Base-by-base conservation (phyloP, 2,888 invertebrate species). In the Acronicta leporina region DNA sequence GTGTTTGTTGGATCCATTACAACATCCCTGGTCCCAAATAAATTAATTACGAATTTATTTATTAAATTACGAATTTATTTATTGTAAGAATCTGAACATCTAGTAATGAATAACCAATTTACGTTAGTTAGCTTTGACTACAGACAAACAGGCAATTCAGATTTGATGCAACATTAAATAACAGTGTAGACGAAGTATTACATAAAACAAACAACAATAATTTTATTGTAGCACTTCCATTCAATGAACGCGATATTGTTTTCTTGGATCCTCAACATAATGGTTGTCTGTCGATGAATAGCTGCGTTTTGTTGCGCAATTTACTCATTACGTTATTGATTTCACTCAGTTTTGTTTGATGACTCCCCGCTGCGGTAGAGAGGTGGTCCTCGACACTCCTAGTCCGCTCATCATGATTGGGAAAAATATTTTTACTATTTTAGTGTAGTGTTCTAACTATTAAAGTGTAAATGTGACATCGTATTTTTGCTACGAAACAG, bases 291-390 rank as follows among this genome's bases (percentile, higher is more conserved):
- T 83, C 79, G 79, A 75, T 84, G 87, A 87, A 85, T 86, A 86
- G 84, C 71, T 61, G 68, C 63, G 73, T 63, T 80, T 77, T 74
- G 82, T 92, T 92, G 90, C 89, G 92, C 88, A 92, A 92, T 90
- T 89, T 84, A 83, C 87, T 92, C 92, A 93, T 93, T 92, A 91
- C 88, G 85, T 88, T 92, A 92, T 92, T 91, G 92, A 92, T 92
- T 92, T 92, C 92, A 87, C 87, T 80, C 78, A 86, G 88, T 90
- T 89, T 86, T 86, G 88, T 88, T 83, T 84, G 87, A 75, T 78
- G 89, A 82, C 86, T 67, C 83, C 93, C 92, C 87, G 89, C 88
- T 86, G 91, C 20, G 86, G 66, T 64, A 58, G 73, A 70, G 63
- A 50, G 72, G 67, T 75, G 76, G 74, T 73, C 69, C 54, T 72